These are phyloP conservation scores for Phaethon lepturus DNA, from an alignment of 2,113 vertebrate genomes.

Conservation along the genomic window DNA sequence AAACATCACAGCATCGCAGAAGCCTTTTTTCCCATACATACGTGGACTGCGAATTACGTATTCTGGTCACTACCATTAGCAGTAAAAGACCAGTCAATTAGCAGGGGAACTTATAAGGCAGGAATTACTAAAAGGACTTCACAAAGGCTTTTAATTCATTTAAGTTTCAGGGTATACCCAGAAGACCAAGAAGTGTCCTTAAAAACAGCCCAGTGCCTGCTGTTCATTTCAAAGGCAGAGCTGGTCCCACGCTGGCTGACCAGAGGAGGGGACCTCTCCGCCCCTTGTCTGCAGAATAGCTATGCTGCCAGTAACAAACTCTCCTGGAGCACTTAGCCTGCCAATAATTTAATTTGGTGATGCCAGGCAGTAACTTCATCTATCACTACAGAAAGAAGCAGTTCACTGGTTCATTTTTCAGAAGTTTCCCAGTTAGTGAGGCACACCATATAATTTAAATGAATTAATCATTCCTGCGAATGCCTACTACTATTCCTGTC, in stretches of 20 bases:
- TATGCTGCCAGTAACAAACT: not conserved
- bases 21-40: conserved; percentile 44
- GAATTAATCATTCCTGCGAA: conserved; percentile 58
- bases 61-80: conserved; percentile 19
- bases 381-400: not conserved
- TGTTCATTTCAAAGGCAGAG: not conserved
- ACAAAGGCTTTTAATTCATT: conserved; percentile 27
- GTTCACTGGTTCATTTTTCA: conserved; percentile 36
- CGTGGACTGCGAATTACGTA: not conserved
- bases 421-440: not conserved
- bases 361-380: conserved; percentile 3
- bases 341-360: not conserved
- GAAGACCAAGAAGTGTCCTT: not conserved
- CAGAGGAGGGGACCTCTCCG: not conserved
- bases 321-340: not conserved
- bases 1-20: conserved; percentile 23
- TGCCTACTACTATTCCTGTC: conserved; percentile 66
- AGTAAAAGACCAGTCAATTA: conserved; percentile 34
- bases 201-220: not conserved
- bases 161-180: conserved; percentile 19
- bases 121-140: conserved; percentile 17
- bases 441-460: conserved; percentile 64
- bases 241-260: not conserved
- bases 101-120: not conserved
- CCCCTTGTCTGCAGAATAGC: not conserved